Base-by-base conservation (phyloP, 1,140 invertebrate species). In the Sycobia sp. region DNA sequence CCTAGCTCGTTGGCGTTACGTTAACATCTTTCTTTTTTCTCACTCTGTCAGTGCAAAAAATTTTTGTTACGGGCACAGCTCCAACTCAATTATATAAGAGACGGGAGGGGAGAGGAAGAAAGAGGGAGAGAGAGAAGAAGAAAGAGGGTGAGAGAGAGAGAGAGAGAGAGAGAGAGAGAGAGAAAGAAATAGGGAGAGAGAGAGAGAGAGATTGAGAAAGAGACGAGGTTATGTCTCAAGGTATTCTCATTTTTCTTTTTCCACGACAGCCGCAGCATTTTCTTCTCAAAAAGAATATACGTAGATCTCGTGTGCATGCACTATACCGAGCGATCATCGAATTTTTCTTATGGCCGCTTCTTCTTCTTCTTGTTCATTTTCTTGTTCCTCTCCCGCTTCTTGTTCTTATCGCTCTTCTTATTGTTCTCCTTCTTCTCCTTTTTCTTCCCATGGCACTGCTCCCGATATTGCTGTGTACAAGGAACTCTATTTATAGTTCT, bases 401-500 rank as follows among this genome's bases (percentile, higher is more conserved):
- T 36, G 25, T 29, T 36, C 44, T 58, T 25, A 34, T 27, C 9
- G 9, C 25, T 16, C 29, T 13, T 2, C 27, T 44, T 10, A 38
- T 50, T 16, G 20, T 16, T 14, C 22, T 55, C 16, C 20, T n/a
- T 29, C 9, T 49, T 13, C 25, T 34, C 22, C 18, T 67, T 54
- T n/a, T n/a, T n/a, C n/a, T n/a, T n/a, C n/a, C n/a, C n/a, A n/a
- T n/a, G n/a, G n/a, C n/a, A n/a, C n/a, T n/a, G n/a, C n/a, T n/a
- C n/a, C n/a, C n/a, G n/a, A n/a, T n/a, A n/a, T n/a, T n/a, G 62
- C 23, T 14, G 38, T 36, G 41, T 23, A 38, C 32, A 14, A 32
- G 54, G 36, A 13, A 43, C 47, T 73, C 73, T 76, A 78, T 78
- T 78, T 77, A 78, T 77, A 78, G 74, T 75, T 71, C 68, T 18